A percentile compares a stretch with the other conserved stretches of the same genome.
phyloP scores from a whole-genome alignment of 2,888 invertebrate genomes.

The Loripinus fragilis region DNA sequence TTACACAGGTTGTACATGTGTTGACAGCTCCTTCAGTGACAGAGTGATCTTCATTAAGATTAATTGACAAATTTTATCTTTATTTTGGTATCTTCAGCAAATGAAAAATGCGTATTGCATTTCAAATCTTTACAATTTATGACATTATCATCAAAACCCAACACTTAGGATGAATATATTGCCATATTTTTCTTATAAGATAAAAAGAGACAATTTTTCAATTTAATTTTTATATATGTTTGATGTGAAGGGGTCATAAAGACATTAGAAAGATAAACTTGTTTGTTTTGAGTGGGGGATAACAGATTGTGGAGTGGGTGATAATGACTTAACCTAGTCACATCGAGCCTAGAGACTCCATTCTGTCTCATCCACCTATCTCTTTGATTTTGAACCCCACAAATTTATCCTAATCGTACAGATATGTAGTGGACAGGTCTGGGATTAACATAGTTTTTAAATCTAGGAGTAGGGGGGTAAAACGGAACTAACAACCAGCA shows the following conservation, averaged over 20 bases:
- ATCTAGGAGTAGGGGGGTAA: too few relatives aligned
- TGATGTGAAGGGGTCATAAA: constrained; percentile 25
- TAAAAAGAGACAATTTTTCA: constrained; percentile 15
- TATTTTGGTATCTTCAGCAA: too few relatives aligned
- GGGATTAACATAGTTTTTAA: too few relatives aligned
- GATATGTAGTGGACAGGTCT: too few relatives aligned
- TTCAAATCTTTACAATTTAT: neutral
- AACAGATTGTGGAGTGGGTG: neutral
- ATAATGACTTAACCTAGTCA: neutral
- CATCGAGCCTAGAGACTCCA: neutral
- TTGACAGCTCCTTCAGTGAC: too few relatives aligned
- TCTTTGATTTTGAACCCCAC: too few relatives aligned
- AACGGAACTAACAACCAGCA: too few relatives aligned
- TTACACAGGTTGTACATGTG: too few relatives aligned
- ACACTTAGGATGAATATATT: constrained; percentile 7
- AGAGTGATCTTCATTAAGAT: too few relatives aligned
- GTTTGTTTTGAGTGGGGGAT: constrained; percentile 6
- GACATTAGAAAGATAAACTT: constrained; percentile 20
- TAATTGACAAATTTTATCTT: too few relatives aligned
- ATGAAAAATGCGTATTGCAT: too few relatives aligned
- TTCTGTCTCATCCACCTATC: neutral
- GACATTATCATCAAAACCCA: neutral
- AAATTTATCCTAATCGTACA: too few relatives aligned
- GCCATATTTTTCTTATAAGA: constrained; percentile 3
- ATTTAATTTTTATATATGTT: neutral